Percentiles rank a stretch among this genome's conserved stretches.
Conservation (phyloP, 2,797 vertebrate genomes). For the Remorina albescens region DNA sequence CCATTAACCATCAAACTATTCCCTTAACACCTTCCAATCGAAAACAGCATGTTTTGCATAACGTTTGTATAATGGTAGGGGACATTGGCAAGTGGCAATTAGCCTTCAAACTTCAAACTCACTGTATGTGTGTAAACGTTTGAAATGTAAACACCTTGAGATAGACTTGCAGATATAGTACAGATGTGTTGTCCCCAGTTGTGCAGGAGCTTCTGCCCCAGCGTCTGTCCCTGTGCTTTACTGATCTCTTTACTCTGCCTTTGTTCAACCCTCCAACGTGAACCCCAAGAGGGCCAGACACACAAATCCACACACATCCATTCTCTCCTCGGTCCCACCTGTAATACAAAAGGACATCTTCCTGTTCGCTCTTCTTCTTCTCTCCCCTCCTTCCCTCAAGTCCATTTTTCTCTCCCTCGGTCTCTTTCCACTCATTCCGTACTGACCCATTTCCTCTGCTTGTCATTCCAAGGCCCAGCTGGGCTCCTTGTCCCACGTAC, state of each 20-base stretch:
- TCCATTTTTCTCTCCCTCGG: slow-evolving; percentile 69
- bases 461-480: slow-evolving; percentile 79
- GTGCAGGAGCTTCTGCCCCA: background rate
- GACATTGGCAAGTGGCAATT: too few species aligned
- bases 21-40: background rate
- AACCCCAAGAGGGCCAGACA: slow-evolving; percentile 31
- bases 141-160: background rate
- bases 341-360: slow-evolving; percentile 79
- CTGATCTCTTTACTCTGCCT: slow-evolving; percentile 46
- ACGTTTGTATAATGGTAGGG: too few species aligned
- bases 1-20: background rate
- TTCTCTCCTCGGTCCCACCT: slow-evolving; percentile 60
- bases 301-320: slow-evolving; percentile 28
- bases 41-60: background rate
- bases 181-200: background rate
- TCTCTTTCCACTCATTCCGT: slow-evolving; percentile 77
- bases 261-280: slow-evolving; percentile 33
- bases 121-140: background rate
- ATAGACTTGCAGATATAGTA: too few species aligned
- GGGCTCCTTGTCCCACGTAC: slow-evolving; percentile 76
- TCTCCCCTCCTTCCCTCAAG: slow-evolving; percentile 50
- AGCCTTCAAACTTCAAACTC: background rate
- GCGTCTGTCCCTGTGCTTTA: slow-evolving; percentile 15
- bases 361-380: slow-evolving; percentile 56
- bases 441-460: slow-evolving; percentile 82